phyloP scores from a whole-genome alignment of 2,113 vertebrate genomes.

The Triplophysa tibetana region DNA sequence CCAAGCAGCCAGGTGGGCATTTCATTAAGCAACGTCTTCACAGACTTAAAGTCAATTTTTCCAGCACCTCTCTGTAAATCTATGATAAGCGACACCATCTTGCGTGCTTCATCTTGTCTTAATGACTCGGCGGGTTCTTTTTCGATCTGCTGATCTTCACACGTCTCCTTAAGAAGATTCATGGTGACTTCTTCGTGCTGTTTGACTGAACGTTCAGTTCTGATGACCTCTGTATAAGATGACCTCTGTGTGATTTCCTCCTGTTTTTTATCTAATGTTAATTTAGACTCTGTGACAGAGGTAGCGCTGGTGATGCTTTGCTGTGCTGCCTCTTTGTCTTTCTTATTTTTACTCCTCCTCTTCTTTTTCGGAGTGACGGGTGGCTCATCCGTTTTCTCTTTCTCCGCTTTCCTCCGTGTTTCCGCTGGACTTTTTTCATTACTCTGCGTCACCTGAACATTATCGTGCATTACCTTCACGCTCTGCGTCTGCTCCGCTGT shows the following conservation, averaged over 20 bases:
- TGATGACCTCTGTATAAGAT: conserved; percentile 54
- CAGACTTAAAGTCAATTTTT: conserved; percentile 67
- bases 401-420: conserved; percentile 53
- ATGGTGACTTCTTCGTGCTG: conserved; percentile 56
- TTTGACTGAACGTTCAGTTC: too few relatives aligned
- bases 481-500: conserved; percentile 49
- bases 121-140: conserved; percentile 63
- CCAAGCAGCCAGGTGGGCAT: conserved; percentile 74
- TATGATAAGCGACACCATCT: conserved; percentile 75
- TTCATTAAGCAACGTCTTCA: conserved; percentile 71
- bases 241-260: conserved; percentile 58
- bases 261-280: conserved; percentile 51
- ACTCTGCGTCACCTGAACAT: conserved; percentile 54
- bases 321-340: conserved; percentile 63
- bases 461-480: conserved; percentile 47
- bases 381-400: conserved; percentile 50
- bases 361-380: conserved; percentile 59
- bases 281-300: conserved; percentile 46
- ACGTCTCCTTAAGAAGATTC: conserved; percentile 52
- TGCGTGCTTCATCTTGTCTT: conserved; percentile 74
- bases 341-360: conserved; percentile 75
- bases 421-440: conserved; percentile 52
- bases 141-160: conserved; percentile 55
- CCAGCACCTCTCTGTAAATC: conserved; percentile 72
- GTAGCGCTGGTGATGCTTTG: conserved; percentile 48